Evolutionary conservation across 1,140 invertebrate genomes (phyloP).

Genomic region (Glomeris maerens): DNA sequence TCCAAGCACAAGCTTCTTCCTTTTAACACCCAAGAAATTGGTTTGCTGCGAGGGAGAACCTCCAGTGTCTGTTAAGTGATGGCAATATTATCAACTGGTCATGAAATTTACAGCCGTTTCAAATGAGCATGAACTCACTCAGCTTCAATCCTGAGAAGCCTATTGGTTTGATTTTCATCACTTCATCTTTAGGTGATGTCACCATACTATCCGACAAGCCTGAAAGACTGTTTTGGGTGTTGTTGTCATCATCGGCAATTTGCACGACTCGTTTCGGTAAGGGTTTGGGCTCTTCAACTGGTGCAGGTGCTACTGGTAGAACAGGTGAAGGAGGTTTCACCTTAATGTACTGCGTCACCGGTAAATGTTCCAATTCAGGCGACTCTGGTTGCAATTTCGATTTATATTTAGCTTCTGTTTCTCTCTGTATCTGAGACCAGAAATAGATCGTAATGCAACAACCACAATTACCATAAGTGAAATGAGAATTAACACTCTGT

Average conservation of each 20-base stretch:
- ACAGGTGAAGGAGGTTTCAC: slow-evolving; percentile 4
- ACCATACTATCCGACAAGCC: slow-evolving; percentile 18
- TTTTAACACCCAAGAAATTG: background rate
- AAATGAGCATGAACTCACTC: no score
- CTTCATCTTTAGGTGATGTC: slow-evolving; percentile 9
- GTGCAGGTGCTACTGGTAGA: slow-evolving; percentile 16
- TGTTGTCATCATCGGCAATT: slow-evolving; percentile 15
- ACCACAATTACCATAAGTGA: no score
- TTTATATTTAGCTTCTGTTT: slow-evolving; percentile 67
- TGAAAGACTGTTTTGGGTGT: slow-evolving; percentile 18
- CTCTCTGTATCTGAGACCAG: slow-evolving; percentile 35
- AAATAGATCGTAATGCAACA: background rate
- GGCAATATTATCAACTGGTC: no score
- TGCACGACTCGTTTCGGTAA: background rate
- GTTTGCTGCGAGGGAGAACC: no score
- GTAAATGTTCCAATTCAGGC: slow-evolving; percentile 21
- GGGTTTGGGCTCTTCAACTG: slow-evolving; percentile 1
- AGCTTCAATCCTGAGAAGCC: slow-evolving; percentile 9
- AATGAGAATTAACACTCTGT: no score
- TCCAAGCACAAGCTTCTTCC: slow-evolving; percentile 61
- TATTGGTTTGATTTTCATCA: background rate
- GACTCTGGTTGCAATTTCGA: no score
- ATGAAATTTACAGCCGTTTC: no score
- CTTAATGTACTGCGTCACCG: slow-evolving; percentile 12
- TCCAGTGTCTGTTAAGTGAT: no score